These are phyloP conservation scores for Sapayoa aenigma DNA, from an alignment of 2,113 vertebrate genomes.

Conservation along the genomic window DNA sequence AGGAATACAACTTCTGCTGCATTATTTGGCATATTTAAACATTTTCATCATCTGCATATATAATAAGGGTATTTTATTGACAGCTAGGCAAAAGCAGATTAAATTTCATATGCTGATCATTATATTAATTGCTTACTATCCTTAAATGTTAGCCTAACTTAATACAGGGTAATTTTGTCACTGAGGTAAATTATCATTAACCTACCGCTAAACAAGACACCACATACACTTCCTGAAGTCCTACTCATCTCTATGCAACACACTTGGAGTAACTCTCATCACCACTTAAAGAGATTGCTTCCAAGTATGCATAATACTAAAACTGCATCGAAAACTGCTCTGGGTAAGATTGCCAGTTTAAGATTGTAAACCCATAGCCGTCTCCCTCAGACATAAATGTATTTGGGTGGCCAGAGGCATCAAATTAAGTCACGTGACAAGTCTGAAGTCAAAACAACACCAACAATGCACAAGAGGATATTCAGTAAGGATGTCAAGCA, in stretches of 20 bases:
- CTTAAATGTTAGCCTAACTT: neutral
- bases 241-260: neutral
- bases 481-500: neutral
- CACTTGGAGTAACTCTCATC: neutral
- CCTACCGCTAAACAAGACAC: neutral
- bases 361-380: neutral
- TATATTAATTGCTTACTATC: neutral
- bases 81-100: neutral
- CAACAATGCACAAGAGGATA: neutral
- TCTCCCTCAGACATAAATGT: neutral
- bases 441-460: neutral
- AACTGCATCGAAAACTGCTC: neutral
- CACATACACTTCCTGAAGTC: neutral
- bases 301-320: neutral
- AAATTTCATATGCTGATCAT: neutral
- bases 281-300: neutral
- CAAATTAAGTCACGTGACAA: neutral
- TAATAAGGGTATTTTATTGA: neutral
- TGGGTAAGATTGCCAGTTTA: neutral
- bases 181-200: neutral
- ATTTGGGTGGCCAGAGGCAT: neutral
- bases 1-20: neutral
- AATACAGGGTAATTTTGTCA: neutral
- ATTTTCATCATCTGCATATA: neutral
- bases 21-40: neutral